Percentiles rank a stretch among this genome's conserved stretches.
Evolutionary conservation across 64 coral and sea anemone genomes (phyloP).

Genomic region (Catalaphyllia jardinei): DNA sequence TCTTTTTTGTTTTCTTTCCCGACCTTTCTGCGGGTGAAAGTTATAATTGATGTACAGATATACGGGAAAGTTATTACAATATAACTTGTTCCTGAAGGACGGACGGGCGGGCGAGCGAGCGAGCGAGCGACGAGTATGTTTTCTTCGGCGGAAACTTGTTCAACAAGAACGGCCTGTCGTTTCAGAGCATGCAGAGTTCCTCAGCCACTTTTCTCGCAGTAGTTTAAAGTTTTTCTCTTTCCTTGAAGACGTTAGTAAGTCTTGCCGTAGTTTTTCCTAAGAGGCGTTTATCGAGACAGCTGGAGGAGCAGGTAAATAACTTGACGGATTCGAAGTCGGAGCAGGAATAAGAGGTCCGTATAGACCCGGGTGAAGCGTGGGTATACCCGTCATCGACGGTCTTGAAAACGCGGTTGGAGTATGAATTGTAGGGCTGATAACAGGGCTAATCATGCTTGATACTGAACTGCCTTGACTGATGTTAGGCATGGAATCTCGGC

Average conservation of each 20-base stretch:
- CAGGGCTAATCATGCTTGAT: constrained; percentile 82
- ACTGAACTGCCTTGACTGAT: constrained; percentile 74
- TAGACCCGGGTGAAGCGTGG: constrained; percentile 77
- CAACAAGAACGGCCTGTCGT: background rate
- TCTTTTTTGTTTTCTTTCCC: constrained; percentile 14
- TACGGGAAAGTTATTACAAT: background rate
- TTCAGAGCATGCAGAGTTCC: background rate
- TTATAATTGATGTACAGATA: background rate
- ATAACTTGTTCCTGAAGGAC: background rate
- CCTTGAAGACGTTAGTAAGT: background rate
- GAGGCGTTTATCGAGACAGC: constrained; percentile 67
- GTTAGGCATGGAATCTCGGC: constrained; percentile 35
- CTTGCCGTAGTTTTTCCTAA: constrained; percentile 19
- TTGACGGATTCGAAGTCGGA: constrained; percentile 43
- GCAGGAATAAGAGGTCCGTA: constrained; percentile 85
- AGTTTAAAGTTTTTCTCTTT: background rate
- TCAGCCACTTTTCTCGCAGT: background rate
- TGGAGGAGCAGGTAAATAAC: constrained; percentile 48
- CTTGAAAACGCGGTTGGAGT: constrained; percentile 92
- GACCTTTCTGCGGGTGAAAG: constrained; percentile 6
- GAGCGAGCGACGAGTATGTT: background rate
- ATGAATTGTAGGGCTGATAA: constrained; percentile 76
- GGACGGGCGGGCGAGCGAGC: background rate
- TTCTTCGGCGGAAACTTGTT: background rate
- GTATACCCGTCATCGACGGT: constrained; percentile 71